These are phyloP conservation scores for Bhutanitis thaidina DNA, from an alignment of 2,888 invertebrate genomes.

Conservation along the genomic window DNA sequence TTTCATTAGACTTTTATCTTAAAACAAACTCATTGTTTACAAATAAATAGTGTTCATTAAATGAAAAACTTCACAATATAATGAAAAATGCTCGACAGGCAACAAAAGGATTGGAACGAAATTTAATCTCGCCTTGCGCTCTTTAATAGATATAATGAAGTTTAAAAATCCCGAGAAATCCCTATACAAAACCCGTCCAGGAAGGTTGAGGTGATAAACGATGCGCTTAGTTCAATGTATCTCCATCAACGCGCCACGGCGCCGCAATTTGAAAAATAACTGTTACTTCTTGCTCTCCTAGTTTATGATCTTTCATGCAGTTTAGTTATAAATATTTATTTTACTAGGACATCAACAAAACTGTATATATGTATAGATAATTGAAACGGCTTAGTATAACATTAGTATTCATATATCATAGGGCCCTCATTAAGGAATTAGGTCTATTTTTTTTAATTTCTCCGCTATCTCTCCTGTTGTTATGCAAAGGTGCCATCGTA, in stretches of 20 bases:
- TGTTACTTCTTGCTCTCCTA: constrained; percentile 40
- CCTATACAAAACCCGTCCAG: constrained; percentile 55
- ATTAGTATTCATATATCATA: too few relatives aligned
- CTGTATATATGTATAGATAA: background rate
- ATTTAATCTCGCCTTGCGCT: constrained; percentile 48
- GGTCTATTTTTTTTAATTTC: too few relatives aligned
- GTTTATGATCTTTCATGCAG: constrained; percentile 36
- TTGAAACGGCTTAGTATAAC: too few relatives aligned
- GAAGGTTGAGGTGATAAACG: constrained; percentile 68
- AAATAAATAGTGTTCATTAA: constrained; percentile 18
- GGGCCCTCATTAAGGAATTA: too few relatives aligned
- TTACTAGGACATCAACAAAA: background rate
- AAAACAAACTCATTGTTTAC: background rate
- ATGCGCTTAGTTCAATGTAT: constrained; percentile 66
- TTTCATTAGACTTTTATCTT: too few relatives aligned
- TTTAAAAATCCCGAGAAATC: constrained; percentile 51
- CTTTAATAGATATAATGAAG: constrained; percentile 51
- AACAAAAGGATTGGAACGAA: constrained; percentile 45
- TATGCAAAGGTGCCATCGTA: too few relatives aligned
- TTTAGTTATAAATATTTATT: constrained; percentile 14
- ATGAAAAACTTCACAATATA: constrained; percentile 16
- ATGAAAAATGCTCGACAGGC: constrained; percentile 18
- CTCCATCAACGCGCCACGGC: constrained; percentile 61
- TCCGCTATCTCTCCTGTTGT: too few relatives aligned
- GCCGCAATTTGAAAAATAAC: constrained; percentile 62